These are phyloP conservation scores for Myotis planiceps DNA, from an alignment of 2,797 vertebrate species.

Conservation along the genomic window DNA sequence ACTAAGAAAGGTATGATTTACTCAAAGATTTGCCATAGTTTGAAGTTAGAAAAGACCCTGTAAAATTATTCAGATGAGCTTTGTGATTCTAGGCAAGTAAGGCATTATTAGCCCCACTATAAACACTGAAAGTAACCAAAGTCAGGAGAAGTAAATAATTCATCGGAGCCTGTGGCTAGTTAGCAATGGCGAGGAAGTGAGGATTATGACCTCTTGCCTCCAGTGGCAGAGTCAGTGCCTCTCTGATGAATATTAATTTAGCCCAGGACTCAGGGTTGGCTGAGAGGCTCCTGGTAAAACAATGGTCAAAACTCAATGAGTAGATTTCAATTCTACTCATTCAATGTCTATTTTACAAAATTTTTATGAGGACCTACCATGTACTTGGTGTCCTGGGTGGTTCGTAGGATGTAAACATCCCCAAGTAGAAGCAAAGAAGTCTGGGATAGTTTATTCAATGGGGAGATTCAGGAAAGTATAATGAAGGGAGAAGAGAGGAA, in stretches of 20 bases:
- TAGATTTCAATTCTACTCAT: neutral
- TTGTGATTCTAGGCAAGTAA: neutral
- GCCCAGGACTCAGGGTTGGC: neutral
- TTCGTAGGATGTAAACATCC: neutral
- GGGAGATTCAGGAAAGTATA: neutral
- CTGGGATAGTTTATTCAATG: neutral
- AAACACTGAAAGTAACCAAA: neutral
- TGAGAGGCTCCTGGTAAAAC: neutral
- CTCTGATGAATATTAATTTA: neutral
- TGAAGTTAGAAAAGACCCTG: neutral
- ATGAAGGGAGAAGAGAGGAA: neutral
- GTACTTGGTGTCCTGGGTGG: neutral
- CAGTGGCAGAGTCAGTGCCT: neutral
- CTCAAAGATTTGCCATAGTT: neutral
- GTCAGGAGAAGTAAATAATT: neutral
- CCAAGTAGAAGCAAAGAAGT: neutral
- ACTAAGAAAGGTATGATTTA: neutral
- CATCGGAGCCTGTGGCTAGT: neutral
- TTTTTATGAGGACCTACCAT: neutral
- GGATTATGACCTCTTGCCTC: neutral
- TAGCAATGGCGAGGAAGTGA: neutral
- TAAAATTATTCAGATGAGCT: neutral
- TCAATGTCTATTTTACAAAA: neutral
- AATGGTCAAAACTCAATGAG: neutral
- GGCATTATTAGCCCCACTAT: neutral